Percentiles rank a stretch among this genome's conserved stretches.
phyloP scores from a whole-genome alignment of 2,888 invertebrate genomes.

The Andrena chrysosceles region DNA sequence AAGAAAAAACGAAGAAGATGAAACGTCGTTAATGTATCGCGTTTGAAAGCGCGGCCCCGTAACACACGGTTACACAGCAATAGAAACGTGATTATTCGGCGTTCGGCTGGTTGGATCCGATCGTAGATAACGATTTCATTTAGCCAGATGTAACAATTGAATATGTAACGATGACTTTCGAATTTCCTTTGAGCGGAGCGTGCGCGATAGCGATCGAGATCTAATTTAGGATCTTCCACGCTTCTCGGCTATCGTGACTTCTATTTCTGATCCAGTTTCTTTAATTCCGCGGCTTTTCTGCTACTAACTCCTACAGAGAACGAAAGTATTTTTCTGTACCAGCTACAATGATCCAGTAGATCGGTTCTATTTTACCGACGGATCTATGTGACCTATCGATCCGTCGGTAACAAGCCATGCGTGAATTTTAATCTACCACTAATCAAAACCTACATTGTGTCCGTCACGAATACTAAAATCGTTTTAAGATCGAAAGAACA shows the following conservation, averaged over 20 bases:
- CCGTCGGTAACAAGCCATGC: conserved; percentile 38
- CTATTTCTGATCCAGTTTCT: neutral
- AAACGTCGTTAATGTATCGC: conserved; percentile 5
- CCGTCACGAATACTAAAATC: neutral
- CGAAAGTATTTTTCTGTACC: neutral
- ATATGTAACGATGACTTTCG: conserved; percentile 38
- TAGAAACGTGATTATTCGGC: conserved; percentile 12
- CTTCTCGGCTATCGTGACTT: neutral
- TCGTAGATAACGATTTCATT: conserved; percentile 35
- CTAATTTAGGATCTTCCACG: neutral
- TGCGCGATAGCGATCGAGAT: neutral
- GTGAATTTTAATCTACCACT: neutral
- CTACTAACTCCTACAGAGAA: neutral
- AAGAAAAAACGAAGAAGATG: neutral
- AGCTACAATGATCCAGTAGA: conserved; percentile 13
- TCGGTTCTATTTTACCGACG: conserved; percentile 51
- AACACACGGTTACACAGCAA: neutral
- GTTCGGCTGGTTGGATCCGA: neutral
- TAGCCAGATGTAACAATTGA: conserved; percentile 14
- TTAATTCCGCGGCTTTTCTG: too few relatives aligned
- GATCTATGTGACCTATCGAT: conserved; percentile 1
- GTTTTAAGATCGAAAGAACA: neutral
- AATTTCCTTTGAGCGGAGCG: conserved; percentile 4
- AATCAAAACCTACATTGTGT: neutral
- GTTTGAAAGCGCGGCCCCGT: neutral